A percentile compares a stretch with the other conserved stretches of the same genome.
These are phyloP conservation scores for Calameuta pallipes DNA, from an alignment of 2,888 invertebrate species.

Conservation along the genomic window DNA sequence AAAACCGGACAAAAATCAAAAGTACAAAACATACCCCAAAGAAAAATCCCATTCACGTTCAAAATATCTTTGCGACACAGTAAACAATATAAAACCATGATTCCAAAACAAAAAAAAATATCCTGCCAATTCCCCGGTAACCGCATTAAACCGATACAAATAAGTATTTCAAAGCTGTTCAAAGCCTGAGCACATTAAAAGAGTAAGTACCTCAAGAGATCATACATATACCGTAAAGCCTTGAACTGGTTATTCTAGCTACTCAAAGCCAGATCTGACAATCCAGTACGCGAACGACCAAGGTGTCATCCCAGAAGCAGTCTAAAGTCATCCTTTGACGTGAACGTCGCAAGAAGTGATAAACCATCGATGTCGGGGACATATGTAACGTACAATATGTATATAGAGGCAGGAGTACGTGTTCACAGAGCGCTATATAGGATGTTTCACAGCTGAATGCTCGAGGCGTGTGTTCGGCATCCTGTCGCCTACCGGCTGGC, in stretches of 20 bases:
- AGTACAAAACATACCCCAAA: background rate
- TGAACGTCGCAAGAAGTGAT: conserved; percentile 9
- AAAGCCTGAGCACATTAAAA: background rate
- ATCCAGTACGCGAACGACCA: background rate
- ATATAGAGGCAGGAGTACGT: background rate
- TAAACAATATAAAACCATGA: background rate
- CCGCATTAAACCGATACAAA: background rate
- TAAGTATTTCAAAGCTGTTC: background rate
- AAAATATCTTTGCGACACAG: background rate
- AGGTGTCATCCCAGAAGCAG: background rate
- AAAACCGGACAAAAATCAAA: background rate
- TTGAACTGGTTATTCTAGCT: background rate
- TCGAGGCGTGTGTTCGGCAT: conserved; percentile 48
- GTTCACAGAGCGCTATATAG: background rate
- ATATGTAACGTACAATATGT: background rate
- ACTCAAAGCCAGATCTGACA: background rate
- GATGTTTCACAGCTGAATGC: conserved; percentile 48
- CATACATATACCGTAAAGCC: background rate
- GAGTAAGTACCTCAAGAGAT: background rate
- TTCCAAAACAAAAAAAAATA: background rate
- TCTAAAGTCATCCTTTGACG: conserved; percentile 6
- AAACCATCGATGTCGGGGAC: conserved; percentile 11
- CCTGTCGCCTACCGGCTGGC: conserved; percentile 47
- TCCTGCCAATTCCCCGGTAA: background rate
- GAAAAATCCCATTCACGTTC: background rate